phyloP scores from a whole-genome alignment of 2,797 vertebrate species.

The Sternarchorhynchus goeldii region DNA sequence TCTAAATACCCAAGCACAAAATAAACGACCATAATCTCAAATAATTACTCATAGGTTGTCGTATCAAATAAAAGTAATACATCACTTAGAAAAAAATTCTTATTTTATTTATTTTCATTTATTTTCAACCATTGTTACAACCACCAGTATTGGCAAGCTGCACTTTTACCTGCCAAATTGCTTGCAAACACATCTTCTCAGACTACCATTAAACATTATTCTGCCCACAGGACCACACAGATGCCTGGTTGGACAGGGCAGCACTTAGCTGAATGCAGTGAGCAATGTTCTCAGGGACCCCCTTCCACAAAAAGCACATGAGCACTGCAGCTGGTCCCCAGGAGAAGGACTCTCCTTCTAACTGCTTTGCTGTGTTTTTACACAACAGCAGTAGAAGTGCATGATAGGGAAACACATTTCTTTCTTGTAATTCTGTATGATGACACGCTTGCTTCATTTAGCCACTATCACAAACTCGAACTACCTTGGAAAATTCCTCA shows the following conservation, averaged over 20 bases:
- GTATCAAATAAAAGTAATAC: no score
- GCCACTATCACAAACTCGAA: conserved; percentile 2
- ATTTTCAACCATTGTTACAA: no score
- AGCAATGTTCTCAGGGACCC: conserved; percentile 26
- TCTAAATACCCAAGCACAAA: no score
- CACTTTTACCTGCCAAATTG: no score
- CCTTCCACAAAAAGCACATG: conserved; percentile 4
- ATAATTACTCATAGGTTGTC: no score
- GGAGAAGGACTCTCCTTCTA: conserved; percentile 17
- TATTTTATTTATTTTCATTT: no score
- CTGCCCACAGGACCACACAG: conserved; percentile 14
- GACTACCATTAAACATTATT: conserved; percentile 2
- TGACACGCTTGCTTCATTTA: conserved; percentile 5
- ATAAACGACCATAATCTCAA: no score
- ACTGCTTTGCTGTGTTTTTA: conserved; percentile 6
- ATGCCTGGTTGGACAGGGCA: conserved; percentile 18
- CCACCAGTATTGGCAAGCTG: no score
- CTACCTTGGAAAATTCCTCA: neutral
- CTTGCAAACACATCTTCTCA: no score
- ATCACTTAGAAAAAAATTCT: no score
- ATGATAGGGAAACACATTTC: neutral
- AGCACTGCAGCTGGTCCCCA: conserved; percentile 8
- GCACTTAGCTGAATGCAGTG: conserved; percentile 25
- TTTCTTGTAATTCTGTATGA: neutral
- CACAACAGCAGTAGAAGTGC: neutral